Evolutionary conservation across 2,888 invertebrate genomes (phyloP).

Genomic region (Plagiodera versicolora): DNA sequence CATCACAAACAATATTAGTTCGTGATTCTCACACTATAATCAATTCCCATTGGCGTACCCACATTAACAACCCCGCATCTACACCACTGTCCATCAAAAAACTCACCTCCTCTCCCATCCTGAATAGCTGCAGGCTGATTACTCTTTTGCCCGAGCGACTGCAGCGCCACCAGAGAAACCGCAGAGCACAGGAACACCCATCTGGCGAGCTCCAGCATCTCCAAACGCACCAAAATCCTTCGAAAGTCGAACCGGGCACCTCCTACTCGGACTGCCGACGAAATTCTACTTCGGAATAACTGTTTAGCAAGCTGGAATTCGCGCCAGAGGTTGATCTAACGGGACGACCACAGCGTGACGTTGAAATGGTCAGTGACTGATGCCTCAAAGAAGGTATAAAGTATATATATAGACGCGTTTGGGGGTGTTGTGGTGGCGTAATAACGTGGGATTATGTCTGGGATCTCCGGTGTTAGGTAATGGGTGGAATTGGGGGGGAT

Average conservation of each 20-base stretch:
- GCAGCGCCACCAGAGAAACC: conserved; percentile 59
- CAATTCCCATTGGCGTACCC: too few relatives aligned
- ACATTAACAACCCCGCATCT: background rate
- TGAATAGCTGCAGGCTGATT: conserved; percentile 34
- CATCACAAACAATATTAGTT: too few relatives aligned
- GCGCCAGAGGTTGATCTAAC: conserved; percentile 1
- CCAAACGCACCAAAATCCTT: background rate
- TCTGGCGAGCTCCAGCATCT: conserved; percentile 53
- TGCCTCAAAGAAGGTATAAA: background rate
- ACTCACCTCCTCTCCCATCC: conserved; percentile 51
- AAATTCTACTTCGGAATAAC: background rate
- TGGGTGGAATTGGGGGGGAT: conserved; percentile 38
- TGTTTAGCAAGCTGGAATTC: background rate
- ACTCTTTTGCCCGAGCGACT: conserved; percentile 56
- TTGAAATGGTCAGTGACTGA: background rate
- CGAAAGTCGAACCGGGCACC: too few relatives aligned
- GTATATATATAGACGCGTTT: conserved; percentile 27
- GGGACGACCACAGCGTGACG: conserved; percentile 1
- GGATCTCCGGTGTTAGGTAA: conserved; percentile 39
- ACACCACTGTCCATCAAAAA: conserved; percentile 23
- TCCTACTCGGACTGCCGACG: too few relatives aligned
- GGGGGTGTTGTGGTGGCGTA: conserved; percentile 29
- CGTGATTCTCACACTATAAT: too few relatives aligned
- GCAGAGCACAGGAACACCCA: conserved; percentile 61
- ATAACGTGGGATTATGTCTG: conserved; percentile 19